These are phyloP conservation scores for Plebejus melissa DNA, from an alignment of 2,888 invertebrate genomes.

Conservation along the genomic window DNA sequence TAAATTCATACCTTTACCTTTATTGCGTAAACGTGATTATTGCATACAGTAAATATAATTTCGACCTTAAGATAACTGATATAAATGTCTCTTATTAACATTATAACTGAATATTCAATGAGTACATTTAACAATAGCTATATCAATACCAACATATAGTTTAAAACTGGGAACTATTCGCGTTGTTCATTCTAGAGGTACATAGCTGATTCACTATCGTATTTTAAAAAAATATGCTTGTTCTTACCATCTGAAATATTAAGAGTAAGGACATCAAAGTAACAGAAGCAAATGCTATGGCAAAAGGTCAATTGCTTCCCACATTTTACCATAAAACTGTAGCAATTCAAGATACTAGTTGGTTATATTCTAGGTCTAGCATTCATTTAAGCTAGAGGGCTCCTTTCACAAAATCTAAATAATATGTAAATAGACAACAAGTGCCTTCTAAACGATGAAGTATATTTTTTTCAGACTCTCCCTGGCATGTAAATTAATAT, in stretches of 20 bases:
- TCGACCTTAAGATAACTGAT: constrained; percentile 21
- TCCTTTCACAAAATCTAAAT: neutral
- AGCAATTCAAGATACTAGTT: neutral
- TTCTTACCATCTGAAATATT: neutral
- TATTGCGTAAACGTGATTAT: neutral
- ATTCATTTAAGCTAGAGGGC: neutral
- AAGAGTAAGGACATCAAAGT: neutral
- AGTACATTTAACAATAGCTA: constrained; percentile 2
- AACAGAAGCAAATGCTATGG: neutral
- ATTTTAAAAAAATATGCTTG: neutral
- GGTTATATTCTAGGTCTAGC: neutral
- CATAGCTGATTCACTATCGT: neutral
- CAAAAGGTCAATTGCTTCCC: constrained; percentile 3
- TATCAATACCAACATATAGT: neutral
- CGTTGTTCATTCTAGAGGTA: neutral
- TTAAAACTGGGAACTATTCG: neutral
- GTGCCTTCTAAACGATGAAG: neutral
- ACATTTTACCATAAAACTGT: constrained; percentile 9
- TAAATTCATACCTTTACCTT: neutral
- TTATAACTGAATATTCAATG: constrained; percentile 15
- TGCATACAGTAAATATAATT: constrained; percentile 29
- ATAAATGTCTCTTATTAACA: constrained; percentile 21
- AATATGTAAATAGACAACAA: neutral
- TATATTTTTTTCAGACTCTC: neutral
- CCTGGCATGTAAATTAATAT: neutral